phyloP scores from a whole-genome alignment of 2,797 vertebrate species.

The Tamandua tetradactyla region DNA sequence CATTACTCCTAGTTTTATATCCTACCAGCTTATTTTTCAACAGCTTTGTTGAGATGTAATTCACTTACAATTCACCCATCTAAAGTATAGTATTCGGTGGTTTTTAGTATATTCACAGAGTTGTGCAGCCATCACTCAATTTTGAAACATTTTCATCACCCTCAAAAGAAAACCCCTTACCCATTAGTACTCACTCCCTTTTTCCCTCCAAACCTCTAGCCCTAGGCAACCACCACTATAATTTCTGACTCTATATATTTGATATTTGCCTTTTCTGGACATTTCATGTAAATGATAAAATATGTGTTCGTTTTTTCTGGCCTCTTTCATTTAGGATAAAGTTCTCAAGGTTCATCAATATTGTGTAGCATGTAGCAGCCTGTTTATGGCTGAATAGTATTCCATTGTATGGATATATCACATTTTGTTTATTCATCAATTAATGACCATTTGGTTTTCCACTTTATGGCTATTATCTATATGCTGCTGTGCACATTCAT shows the following conservation, averaged over 20 bases:
- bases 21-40: background rate
- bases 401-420: background rate
- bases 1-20: background rate
- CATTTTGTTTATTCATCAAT: constrained; percentile 31
- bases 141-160: background rate
- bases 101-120: constrained; percentile 12
- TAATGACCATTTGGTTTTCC: background rate
- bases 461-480: constrained; percentile 1
- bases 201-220: background rate
- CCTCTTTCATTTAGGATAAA: constrained; percentile 35
- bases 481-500: background rate
- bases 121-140: background rate
- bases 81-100: background rate
- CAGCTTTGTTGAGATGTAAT: background rate
- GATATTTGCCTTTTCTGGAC: background rate
- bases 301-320: background rate
- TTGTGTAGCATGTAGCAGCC: background rate
- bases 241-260: constrained; percentile 5
- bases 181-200: background rate
- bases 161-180: background rate
- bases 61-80: constrained; percentile 4
- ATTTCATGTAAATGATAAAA: background rate
- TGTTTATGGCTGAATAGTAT: constrained; percentile 3
- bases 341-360: background rate
- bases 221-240: background rate